Evolutionary conservation across 2,888 invertebrate species (phyloP).

Genomic region (Peribatodes rhomboidaria): DNA sequence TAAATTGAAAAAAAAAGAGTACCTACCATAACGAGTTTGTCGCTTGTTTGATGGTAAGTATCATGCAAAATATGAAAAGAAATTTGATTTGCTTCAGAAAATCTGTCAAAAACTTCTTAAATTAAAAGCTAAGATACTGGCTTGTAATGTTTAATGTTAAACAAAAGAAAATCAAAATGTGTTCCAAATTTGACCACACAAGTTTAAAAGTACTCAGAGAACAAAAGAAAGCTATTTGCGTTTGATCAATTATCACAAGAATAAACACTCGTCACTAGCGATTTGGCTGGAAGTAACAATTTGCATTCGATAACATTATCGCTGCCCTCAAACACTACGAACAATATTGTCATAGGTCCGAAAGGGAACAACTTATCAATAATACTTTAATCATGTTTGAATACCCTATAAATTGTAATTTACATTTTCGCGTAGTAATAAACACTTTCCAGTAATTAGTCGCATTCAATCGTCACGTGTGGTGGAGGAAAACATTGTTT

Average conservation of each 20-base stretch:
- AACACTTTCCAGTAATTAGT: constrained; percentile 17
- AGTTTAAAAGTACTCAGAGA: not conserved
- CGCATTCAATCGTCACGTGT: constrained; percentile 17
- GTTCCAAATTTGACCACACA: no score
- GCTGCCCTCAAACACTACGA: constrained; percentile 64
- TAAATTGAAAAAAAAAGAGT: no score
- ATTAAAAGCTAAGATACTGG: no score
- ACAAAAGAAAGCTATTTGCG: constrained; percentile 19
- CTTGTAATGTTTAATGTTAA: no score
- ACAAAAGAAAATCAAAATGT: no score
- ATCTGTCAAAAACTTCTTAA: no score
- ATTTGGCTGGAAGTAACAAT: constrained; percentile 77
- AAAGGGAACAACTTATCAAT: constrained; percentile 52
- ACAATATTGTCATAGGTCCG: constrained; percentile 71
- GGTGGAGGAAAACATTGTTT: not conserved
- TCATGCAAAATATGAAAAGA: no score
- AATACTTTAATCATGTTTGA: constrained; percentile 45
- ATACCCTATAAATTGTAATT: constrained; percentile 34
- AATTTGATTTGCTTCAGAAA: no score
- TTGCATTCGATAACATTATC: constrained; percentile 80
- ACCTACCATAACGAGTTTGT: no score
- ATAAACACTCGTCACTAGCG: constrained; percentile 66
- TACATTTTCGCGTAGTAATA: constrained; percentile 33
- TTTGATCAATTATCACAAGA: constrained; percentile 52
- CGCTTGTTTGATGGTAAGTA: no score